phyloP scores from a whole-genome alignment of 2,797 vertebrate genomes.

The Platalea minor region DNA sequence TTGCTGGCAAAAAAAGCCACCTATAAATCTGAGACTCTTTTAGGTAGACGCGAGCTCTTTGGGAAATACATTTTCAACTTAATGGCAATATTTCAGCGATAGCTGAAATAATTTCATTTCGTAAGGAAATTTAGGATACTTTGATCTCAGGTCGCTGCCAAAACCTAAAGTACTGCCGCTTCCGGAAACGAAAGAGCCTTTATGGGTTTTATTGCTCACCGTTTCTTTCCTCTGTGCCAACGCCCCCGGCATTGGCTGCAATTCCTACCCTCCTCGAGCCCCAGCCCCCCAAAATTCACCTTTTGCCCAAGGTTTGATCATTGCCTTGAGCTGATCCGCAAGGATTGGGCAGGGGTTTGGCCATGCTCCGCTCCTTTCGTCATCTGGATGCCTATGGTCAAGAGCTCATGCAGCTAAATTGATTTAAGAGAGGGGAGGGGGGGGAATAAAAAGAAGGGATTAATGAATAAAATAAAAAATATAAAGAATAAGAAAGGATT shows the following conservation, averaged over 20 bases:
- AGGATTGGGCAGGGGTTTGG: background rate
- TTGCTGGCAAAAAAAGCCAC: background rate
- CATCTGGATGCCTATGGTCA: background rate
- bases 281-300: background rate
- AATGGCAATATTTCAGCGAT: background rate
- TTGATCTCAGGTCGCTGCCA: conserved; percentile 12
- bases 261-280: background rate
- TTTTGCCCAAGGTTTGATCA: background rate
- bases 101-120: conserved; percentile 39
- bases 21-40: background rate
- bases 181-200: conserved; percentile 10
- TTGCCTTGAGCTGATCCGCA: background rate
- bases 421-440: background rate
- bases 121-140: conserved; percentile 27
- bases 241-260: background rate
- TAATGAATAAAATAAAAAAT: background rate
- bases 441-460: background rate
- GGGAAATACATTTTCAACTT: background rate
- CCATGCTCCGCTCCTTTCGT: fast-evolving
- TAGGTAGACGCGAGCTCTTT: background rate
- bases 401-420: fast-evolving
- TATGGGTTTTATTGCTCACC: background rate
- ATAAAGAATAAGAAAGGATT: background rate
- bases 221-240: background rate
- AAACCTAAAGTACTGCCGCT: background rate